Evolutionary conservation across 1,140 invertebrate genomes (phyloP), one percentile per base, ranked within the genome.

Genomic region (Eriocheir sinensis): DNA sequence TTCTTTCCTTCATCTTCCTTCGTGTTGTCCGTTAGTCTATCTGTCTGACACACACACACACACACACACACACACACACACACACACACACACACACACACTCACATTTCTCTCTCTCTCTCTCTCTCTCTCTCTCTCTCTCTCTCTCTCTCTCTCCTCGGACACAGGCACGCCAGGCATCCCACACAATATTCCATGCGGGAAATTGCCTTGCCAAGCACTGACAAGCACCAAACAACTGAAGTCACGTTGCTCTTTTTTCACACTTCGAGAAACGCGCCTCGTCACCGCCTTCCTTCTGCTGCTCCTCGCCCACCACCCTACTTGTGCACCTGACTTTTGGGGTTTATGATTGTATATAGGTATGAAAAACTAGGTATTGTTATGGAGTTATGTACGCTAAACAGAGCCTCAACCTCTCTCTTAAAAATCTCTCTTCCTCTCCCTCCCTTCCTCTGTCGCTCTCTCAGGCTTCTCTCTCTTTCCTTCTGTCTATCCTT

Each of bases 1-100:
- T n/a, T n/a, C 53, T 72, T 72, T 27, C 53, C 12, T 72, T 27
- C 53, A 72, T 12, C 53, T 12, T 27, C 53, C 27, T 27, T 72
- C 53, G 27, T 27, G 12, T 27, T 72, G 12, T 27, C 27, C 53
- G 27, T 27, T 27, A 12, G 12, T 12, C 53, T 12, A 12, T 12
- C 53, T 72, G 12, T 12, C 53, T 12, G 12, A 72, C 53, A 72
- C 53, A 72, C 27, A 72, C 53, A 72, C 53, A 72, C 53, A 72
- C 53, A 72, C 53, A 72, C 53, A 72, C 53, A 72, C 53, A 72
- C 53, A 72, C 53, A 72, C 53, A 72, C 53, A 72, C 53, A 72
- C 53, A 72, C 53, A 72, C 53, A 72, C 53, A 72, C 53, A 72
- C 53, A 72, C 53, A 72, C 53, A 72, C 53, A 72, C 53, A 72